Percentiles rank a stretch among this genome's conserved stretches.
Conservation (phyloP, 2,888 invertebrate genomes). For the Drosophila paramelanica region DNA sequence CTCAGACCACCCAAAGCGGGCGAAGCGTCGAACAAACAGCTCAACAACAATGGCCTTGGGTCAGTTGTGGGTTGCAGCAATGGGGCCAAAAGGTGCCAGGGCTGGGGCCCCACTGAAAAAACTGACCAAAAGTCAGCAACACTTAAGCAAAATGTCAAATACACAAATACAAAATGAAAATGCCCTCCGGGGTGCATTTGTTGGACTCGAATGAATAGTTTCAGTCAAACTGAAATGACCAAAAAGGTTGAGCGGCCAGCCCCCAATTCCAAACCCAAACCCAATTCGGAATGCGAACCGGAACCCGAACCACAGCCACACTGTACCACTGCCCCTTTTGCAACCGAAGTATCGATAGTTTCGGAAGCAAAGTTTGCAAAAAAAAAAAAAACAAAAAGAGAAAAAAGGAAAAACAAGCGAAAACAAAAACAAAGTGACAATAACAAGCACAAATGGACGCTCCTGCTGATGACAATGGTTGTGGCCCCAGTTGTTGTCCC, state of each 20-base stretch:
- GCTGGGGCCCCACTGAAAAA: slow-evolving; percentile 25
- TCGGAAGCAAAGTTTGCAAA: slow-evolving; percentile 52
- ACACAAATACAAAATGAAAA: slow-evolving; percentile 76
- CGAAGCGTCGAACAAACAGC: slow-evolving; percentile 30
- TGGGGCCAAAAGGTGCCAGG: background rate
- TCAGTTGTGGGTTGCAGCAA: slow-evolving; percentile 18
- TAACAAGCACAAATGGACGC: slow-evolving; percentile 78
- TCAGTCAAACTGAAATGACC: slow-evolving; percentile 57
- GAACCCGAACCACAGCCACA: background rate
- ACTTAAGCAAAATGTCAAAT: slow-evolving; percentile 81
- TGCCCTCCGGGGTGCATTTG: slow-evolving; percentile 79
- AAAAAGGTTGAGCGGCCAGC: slow-evolving; percentile 64
- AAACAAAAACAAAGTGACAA: slow-evolving; percentile 69
- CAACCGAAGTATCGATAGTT: slow-evolving; percentile 67
- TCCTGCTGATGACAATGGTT: slow-evolving; percentile 67
- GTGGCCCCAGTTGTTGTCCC: background rate
- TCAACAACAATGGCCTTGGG: slow-evolving; percentile 64
- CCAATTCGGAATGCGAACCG: slow-evolving; percentile 2
- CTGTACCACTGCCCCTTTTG: background rate
- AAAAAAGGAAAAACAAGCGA: slow-evolving; percentile 24
- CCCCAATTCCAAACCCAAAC: background rate
- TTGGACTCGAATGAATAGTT: slow-evolving; percentile 72
- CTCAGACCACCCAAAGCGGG: slow-evolving; percentile 19
- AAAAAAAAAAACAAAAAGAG: slow-evolving; percentile 18
- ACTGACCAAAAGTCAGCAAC: slow-evolving; percentile 80